Percentiles rank a stretch among this genome's conserved stretches.
phyloP scores from a whole-genome alignment of 2,113 vertebrate species.

The Ictidomys tridecemlineatus region DNA sequence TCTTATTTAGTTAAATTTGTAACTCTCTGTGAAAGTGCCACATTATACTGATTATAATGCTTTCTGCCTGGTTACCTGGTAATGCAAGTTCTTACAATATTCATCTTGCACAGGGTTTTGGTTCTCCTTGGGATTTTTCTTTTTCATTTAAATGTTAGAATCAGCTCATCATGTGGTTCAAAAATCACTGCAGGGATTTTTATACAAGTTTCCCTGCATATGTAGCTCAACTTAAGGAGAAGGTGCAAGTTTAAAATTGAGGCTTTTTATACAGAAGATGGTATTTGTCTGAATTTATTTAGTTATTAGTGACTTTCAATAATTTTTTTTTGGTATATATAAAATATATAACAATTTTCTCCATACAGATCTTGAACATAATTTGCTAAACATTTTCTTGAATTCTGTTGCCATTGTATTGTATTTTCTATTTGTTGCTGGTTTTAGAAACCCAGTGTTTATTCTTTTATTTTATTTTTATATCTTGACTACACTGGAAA shows the following conservation, averaged over 20 bases:
- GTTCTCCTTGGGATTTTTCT: not conserved
- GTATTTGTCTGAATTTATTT: not conserved
- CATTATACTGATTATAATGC: not conserved
- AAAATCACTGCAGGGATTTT: not conserved
- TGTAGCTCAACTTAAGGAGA: conserved; percentile 27
- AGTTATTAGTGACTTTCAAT: not conserved
- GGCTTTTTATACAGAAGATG: not conserved
- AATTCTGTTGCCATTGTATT: not conserved
- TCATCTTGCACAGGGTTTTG: not conserved
- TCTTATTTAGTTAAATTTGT: not conserved
- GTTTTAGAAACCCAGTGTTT: not conserved
- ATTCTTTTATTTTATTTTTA: not conserved
- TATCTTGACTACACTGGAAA: not conserved
- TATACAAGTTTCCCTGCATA: not conserved
- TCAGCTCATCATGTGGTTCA: conserved; percentile 9
- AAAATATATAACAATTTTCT: not conserved
- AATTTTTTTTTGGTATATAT: not conserved
- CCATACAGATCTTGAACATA: not conserved
- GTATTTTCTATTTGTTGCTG: not conserved
- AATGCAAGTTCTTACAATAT: not conserved
- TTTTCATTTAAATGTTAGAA: conserved; percentile 52
- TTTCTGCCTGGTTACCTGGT: not conserved
- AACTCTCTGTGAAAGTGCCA: not conserved
- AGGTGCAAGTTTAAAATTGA: conserved; percentile 33
- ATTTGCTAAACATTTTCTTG: not conserved